Percentiles rank a stretch among this genome's conserved stretches.
phyloP scores from a whole-genome alignment of 30 jellyfish, hydroid and myxozoan genomes.

The Chrysaora quinquecirrha region DNA sequence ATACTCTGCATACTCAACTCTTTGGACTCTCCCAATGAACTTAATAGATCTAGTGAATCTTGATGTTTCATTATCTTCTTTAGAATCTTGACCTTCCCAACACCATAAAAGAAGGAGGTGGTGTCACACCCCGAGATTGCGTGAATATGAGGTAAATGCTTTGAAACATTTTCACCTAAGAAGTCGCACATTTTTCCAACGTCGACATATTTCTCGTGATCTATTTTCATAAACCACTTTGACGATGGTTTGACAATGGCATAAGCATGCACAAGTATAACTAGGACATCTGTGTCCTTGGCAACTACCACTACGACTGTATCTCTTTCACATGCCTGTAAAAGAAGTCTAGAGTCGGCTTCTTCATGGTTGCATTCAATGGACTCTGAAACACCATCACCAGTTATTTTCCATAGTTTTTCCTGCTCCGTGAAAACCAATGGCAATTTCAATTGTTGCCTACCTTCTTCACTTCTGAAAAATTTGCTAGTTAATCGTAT shows the following conservation, averaged over 20 bases:
- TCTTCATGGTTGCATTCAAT: constrained; percentile 32
- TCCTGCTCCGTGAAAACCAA: constrained; percentile 5
- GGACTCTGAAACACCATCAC: not conserved
- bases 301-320: constrained; percentile 7
- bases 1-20: constrained; percentile 31
- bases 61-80: constrained; percentile 4
- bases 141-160: constrained; percentile 28
- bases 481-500: not conserved
- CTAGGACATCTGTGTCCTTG: not conserved
- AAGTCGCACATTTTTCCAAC: not conserved
- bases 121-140: constrained; percentile 55
- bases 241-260: not conserved
- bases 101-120: constrained; percentile 51
- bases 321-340: constrained; percentile 8
- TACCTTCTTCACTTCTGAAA: not conserved
- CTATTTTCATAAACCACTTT: constrained; percentile 2
- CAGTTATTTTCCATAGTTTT: constrained; percentile 13
- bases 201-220: not conserved
- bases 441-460: not conserved
- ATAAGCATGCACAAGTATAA: constrained; percentile 16
- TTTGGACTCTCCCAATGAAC: constrained; percentile 35
- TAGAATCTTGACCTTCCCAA: constrained; percentile 30
- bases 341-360: constrained; percentile 14
- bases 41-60: constrained; percentile 30
- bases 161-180: constrained; percentile 18